phyloP scores from a whole-genome alignment of 2,888 invertebrate species.

The Eumacrocentrus americanus region DNA sequence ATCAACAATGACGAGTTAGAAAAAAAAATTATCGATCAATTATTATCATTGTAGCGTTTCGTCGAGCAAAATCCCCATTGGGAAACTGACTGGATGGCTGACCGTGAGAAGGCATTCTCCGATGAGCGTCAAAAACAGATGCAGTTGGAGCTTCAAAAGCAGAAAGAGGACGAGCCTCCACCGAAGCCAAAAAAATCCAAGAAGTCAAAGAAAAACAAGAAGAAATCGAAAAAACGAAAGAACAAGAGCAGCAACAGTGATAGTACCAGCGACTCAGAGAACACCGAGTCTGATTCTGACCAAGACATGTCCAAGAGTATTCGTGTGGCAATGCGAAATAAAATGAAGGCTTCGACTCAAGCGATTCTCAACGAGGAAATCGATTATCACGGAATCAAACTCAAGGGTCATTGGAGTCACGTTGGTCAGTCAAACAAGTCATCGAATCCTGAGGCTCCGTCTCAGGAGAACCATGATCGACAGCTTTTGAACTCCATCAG shows the following conservation, averaged over 20 bases:
- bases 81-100: constrained; percentile 86
- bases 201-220: constrained; percentile 68
- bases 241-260: constrained; percentile 60
- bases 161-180: constrained; percentile 66
- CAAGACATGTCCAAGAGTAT: constrained; percentile 68
- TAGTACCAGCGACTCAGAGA: constrained; percentile 59
- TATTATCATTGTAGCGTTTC: constrained; percentile 68
- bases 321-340: constrained; percentile 71
- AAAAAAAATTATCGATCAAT: background rate
- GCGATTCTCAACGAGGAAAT: constrained; percentile 62
- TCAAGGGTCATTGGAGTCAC: constrained; percentile 63
- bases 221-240: constrained; percentile 64
- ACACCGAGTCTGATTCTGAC: constrained; percentile 60
- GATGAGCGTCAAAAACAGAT: constrained; percentile 60
- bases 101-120: constrained; percentile 73
- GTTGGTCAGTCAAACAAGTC: constrained; percentile 47
- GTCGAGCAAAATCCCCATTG: constrained; percentile 85
- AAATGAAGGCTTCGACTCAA: constrained; percentile 63
- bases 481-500: constrained; percentile 63
- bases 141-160: constrained; percentile 62
- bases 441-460: constrained; percentile 40
- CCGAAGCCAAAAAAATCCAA: constrained; percentile 67
- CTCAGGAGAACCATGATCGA: constrained; percentile 61
- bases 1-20: background rate
- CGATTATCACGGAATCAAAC: constrained; percentile 52